phyloP scores from a whole-genome alignment of 2,113 vertebrate genomes.

The Mobula hypostoma region DNA sequence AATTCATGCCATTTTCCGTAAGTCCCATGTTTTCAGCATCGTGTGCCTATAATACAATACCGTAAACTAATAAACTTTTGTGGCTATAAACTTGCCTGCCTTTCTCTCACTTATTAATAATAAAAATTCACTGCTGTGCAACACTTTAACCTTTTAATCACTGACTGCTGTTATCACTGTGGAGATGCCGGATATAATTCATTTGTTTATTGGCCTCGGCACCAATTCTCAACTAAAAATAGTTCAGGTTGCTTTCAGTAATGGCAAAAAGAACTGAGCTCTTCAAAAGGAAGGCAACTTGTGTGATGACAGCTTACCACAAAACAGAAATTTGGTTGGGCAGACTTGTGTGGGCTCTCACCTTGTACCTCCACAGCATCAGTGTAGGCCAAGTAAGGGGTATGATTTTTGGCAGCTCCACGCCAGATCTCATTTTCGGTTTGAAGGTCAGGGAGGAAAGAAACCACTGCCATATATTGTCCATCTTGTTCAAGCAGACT shows the following conservation, averaged over 20 bases:
- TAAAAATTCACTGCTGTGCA: conserved; percentile 31
- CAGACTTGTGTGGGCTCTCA: not conserved
- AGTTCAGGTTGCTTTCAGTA: not conserved
- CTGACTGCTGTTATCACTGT: conserved; percentile 18
- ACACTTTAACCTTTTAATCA: conserved; percentile 37
- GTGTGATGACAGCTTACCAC: not conserved
- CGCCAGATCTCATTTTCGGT: not conserved
- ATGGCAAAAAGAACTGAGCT: not conserved
- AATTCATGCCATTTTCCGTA: conserved; percentile 98
- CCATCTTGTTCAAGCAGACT: not conserved
- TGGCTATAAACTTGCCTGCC: conserved; percentile 35
- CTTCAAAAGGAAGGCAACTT: not conserved
- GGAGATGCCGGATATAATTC: conserved; percentile 6
- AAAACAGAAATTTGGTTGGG: not conserved
- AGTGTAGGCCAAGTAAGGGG: not conserved
- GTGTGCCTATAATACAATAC: conserved; percentile 57
- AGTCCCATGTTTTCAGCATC: conserved; percentile 80
- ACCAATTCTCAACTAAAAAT: not conserved
- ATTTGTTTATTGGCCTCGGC: not conserved
- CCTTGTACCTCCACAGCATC: not conserved
- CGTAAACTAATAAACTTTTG: conserved; percentile 86
- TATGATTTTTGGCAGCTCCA: not conserved
- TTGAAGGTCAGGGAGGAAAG: not conserved
- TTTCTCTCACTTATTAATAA: conserved; percentile 35
- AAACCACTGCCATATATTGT: not conserved